Base-by-base conservation (phyloP, 2,113 vertebrate species). In the Cavia aperea region DNA sequence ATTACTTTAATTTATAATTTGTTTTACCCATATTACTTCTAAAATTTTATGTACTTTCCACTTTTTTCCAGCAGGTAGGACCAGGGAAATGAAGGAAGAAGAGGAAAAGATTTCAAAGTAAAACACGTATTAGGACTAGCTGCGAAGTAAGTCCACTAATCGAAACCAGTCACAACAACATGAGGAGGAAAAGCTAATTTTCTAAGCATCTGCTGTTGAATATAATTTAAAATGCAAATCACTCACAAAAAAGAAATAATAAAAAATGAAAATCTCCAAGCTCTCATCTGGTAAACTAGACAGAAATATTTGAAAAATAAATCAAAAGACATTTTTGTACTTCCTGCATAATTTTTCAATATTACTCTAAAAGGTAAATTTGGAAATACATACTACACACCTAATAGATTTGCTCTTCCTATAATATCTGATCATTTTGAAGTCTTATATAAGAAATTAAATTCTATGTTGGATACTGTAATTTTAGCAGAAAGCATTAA, bases 1-100 rank as follows among this genome's bases (percentile, higher is more conserved):
- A 66, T 86, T 85, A 81, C 23, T 91, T 81, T 29, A 96, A 91
- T 70, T 94, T n/a, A 56, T 14, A 88, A 96, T 95, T 85, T 93
- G 2, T 68, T 94, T 93, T 94, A 94, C 36, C 26, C 26, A 9
- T 65, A 79, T 75, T 56, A 92, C 33, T 39, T 26, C 83, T 18
- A 83, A 78, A 87, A 85, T 51, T 84, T 93, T 31, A 91, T 10
- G 62, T 93, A 91, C 39, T 73, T 96, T 70, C 86, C 31, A n/a
- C 26, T 65, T 85, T 83, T 56, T 68, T 31, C 60, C 21, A 88
- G 49, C 63, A 87, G 43, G 4, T 19, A 93, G n/a, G 2, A 39
- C 33, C 36, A 75, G 26, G 19, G 29, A 83, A 95, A 31, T 89
- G 16, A 78, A 63, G 15, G 15, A 89, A 90, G 6, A 79, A 68